Percentiles rank a stretch among this genome's conserved stretches.
phyloP scores from a whole-genome alignment of 2,797 vertebrate species.

The Decapterus maruadsi region DNA sequence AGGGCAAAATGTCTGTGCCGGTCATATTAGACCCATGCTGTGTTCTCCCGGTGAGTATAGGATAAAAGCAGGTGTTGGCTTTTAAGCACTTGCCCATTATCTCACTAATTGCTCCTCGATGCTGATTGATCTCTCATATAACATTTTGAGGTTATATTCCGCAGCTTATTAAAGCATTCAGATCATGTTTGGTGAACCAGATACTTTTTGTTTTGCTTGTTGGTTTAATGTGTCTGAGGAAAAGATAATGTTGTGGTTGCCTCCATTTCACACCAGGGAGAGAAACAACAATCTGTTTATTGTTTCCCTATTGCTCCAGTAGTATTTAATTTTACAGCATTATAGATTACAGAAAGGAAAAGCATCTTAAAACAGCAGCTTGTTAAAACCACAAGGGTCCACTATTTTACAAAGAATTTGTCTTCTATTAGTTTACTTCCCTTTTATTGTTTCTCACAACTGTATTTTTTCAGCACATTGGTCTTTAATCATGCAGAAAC shows the following conservation, averaged over 20 bases:
- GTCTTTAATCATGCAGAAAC: background rate
- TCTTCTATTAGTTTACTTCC: background rate
- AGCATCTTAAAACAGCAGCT: background rate
- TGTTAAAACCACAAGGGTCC: background rate
- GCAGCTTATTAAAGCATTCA: constrained; percentile 2
- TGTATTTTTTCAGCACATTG: too few relatives aligned
- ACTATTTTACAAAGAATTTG: constrained; percentile 6
- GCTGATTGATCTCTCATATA: constrained; percentile 34
- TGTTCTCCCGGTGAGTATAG: constrained; percentile 90
- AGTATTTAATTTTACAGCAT: constrained; percentile 8
- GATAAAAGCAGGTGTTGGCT: constrained; percentile 47
- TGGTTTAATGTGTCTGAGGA: constrained; percentile 8
- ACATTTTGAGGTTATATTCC: constrained; percentile 36
- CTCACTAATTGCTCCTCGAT: constrained; percentile 25
- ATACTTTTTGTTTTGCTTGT: background rate
- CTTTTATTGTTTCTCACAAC: background rate
- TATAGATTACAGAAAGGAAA: constrained; percentile 7
- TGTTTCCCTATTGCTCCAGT: constrained; percentile 2
- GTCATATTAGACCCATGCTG: constrained; percentile 95
- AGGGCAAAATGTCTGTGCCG: constrained; percentile 96
- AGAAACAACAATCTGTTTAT: constrained; percentile 4
- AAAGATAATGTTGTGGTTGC: background rate
- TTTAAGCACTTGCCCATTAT: constrained; percentile 8
- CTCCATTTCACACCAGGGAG: constrained; percentile 5
- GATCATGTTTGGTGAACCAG: constrained; percentile 1